These are phyloP conservation scores for Philonicus albiceps DNA, from an alignment of 2,888 invertebrate genomes.

Conservation along the genomic window DNA sequence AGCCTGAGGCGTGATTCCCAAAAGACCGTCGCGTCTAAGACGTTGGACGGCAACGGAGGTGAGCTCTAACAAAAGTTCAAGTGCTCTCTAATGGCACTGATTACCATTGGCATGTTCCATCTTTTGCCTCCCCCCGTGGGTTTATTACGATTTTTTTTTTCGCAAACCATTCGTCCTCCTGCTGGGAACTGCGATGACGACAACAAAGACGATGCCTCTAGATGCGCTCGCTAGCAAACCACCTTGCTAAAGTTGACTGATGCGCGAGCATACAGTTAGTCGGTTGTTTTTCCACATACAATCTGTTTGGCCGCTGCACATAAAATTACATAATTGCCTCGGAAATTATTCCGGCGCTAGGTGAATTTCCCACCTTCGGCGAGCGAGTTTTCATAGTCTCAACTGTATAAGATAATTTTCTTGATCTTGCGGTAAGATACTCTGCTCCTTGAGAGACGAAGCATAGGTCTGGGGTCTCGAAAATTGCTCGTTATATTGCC, in stretches of 20 bases:
- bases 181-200: background rate
- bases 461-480: background rate
- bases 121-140: background rate
- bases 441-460: background rate
- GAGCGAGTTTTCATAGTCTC: background rate
- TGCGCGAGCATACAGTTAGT: slow-evolving; percentile 11
- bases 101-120: slow-evolving; percentile 15
- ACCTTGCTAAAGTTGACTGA: background rate
- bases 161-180: background rate
- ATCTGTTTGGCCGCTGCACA: background rate
- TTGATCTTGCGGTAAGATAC: background rate
- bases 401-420: background rate
- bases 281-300: background rate
- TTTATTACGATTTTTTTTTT: slow-evolving; percentile 9
- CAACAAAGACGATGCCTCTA: background rate
- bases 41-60: background rate
- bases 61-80: slow-evolving; percentile 4
- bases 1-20: background rate
- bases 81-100: slow-evolving; percentile 5
- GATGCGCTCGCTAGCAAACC: background rate
- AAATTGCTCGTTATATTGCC: background rate
- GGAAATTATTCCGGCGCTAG: background rate
- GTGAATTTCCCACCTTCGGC: background rate
- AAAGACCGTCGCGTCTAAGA: background rate
- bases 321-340: slow-evolving; percentile 18